A percentile compares a stretch with the other conserved stretches of the same genome.
phyloP scores from a whole-genome alignment of 2,797 vertebrate species.

The Tapera naevia region DNA sequence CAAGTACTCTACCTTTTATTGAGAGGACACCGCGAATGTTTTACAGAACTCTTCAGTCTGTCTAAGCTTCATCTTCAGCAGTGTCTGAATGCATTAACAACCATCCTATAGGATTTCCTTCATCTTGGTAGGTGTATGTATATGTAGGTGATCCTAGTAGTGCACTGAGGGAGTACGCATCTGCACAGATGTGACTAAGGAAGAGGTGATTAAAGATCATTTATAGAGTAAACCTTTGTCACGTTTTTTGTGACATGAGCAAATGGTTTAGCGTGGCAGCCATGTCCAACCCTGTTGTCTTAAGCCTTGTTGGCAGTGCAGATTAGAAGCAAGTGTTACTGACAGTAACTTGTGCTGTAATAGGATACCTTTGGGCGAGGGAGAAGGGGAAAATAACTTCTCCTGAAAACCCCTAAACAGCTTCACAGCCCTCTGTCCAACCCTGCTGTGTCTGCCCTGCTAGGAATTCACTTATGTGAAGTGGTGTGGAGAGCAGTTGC shows the following conservation, averaged over 20 bases:
- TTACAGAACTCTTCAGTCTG: neutral
- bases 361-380: neutral
- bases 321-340: neutral
- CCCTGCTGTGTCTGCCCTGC: neutral
- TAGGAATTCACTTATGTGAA: neutral
- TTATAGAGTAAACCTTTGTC: neutral
- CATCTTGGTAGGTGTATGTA: neutral
- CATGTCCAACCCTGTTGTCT: fast-evolving
- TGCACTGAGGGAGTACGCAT: neutral
- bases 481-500: neutral
- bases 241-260: neutral
- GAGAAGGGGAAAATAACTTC: too few relatives aligned
- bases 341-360: neutral
- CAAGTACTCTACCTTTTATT: neutral
- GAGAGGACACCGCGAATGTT: neutral
- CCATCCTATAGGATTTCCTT: neutral
- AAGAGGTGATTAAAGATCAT: neutral
- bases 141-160: neutral
- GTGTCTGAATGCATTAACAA: neutral
- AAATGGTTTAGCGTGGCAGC: neutral
- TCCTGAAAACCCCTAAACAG: neutral
- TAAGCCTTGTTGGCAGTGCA: neutral
- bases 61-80: neutral
- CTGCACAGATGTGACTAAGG: neutral
- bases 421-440: too few relatives aligned